Conservation (phyloP, 2,888 invertebrate genomes). For the Eristalis intricaria region DNA sequence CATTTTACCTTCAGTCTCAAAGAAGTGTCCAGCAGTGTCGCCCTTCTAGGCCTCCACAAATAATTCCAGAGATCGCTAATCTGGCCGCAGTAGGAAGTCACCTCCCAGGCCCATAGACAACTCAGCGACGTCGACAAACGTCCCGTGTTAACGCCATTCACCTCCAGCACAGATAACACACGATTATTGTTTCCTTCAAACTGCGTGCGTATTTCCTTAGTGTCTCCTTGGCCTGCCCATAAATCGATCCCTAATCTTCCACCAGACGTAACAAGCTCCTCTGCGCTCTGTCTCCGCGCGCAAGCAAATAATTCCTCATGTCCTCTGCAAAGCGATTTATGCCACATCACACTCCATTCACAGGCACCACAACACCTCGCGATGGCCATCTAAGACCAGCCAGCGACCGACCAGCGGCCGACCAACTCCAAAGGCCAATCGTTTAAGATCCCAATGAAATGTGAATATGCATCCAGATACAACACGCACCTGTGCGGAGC, state of each 20-base stretch:
- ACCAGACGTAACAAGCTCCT: conserved; percentile 50
- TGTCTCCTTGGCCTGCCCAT: conserved; percentile 47
- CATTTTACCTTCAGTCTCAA: background rate
- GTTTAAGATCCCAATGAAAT: conserved; percentile 68
- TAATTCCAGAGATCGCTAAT: conserved; percentile 35
- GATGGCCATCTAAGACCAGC: conserved; percentile 57
- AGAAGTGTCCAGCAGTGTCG: background rate
- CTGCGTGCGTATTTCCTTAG: conserved; percentile 25
- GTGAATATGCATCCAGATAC: conserved; percentile 61
- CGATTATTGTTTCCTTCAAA: conserved; percentile 62
- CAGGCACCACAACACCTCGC: conserved; percentile 64
- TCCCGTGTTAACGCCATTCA: conserved; percentile 66
- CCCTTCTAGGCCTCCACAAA: conserved; percentile 6
- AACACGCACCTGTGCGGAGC: conserved; percentile 66
- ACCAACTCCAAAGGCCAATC: conserved; percentile 55
- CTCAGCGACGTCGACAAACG: conserved; percentile 46
- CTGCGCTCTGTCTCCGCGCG: conserved; percentile 16
- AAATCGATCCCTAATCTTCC: conserved; percentile 70
- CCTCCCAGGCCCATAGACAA: conserved; percentile 40
- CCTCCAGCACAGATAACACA: conserved; percentile 60
- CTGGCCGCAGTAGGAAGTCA: conserved; percentile 44
- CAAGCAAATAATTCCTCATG: conserved; percentile 64
- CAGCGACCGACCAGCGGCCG: conserved; percentile 8
- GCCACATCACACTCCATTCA: conserved; percentile 71
- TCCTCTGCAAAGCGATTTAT: conserved; percentile 64